Base-by-base conservation (phyloP, 2,113 vertebrate genomes). In the Nothoprocta pentlandii region DNA sequence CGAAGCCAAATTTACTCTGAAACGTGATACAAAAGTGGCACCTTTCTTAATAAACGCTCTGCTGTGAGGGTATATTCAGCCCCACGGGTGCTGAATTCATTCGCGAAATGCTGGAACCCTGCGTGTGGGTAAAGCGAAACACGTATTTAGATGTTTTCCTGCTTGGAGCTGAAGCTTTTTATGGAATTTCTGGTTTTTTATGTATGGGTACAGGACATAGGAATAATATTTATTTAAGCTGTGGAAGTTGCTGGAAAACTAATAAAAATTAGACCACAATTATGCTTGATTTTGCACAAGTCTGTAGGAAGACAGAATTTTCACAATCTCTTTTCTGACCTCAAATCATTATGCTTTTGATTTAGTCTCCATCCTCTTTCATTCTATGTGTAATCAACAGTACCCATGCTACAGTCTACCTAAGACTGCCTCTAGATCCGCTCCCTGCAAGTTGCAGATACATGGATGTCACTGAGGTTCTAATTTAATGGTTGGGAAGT, bases 21-120 rank as follows among this genome's bases (percentile, higher is more conserved):
- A 96, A 96, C 92, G 95, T 96, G 96, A 95, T 96, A 19, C 13
- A 73, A 94, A 91, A 93, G 49, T 87, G 92, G 92, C 94, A 95
- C 92, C 82, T 96, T 93, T 91, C 87, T 93, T 92, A 96, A 92
- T 95, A 93, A 86, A 82, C 77, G 92, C 56, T 64, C 68, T 92
- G 69, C 77, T 92, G 68, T 83, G 88, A 12, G 1, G 88, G 42
- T 93, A 74, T 71, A 17, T 87, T 93, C 68, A 78, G 76, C 62
- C 73, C 36, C 4, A 80, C n/a, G 61, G 81, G 67, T 91, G 2
- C 75, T 80, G 62, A 75, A 81, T 73, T 93, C 69, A 54, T 13
- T 71, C 74, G 83, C 53, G 46, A 64, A 82, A 51, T 46, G 66
- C 10, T 92, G 66, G 63, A 85, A 28, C 23, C 84, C 67, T 66